These are phyloP conservation scores for Pogonophryne albipinna DNA, from an alignment of 2,797 vertebrate genomes.

Conservation along the genomic window DNA sequence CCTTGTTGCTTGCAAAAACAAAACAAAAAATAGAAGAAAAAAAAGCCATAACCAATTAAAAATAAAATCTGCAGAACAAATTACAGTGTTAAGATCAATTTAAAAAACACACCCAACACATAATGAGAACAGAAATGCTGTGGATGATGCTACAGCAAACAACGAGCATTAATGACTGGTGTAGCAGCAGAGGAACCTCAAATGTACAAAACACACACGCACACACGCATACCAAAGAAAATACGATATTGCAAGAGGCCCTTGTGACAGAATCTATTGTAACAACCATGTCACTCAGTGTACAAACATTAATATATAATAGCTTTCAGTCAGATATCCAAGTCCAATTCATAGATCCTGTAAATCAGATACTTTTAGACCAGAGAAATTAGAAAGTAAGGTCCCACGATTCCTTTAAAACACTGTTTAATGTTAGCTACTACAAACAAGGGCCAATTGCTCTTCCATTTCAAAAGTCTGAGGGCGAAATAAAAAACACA, in stretches of 20 bases:
- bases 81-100: conserved; percentile 80
- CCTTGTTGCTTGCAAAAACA: conserved; percentile 61
- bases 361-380: conserved; percentile 48
- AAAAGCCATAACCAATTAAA: conserved; percentile 71
- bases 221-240: conserved; percentile 8
- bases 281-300: conserved; percentile 51
- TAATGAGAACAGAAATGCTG: conserved; percentile 64
- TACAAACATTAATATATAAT: conserved; percentile 38
- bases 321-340: conserved; percentile 34
- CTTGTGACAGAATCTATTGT: conserved; percentile 63
- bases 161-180: conserved; percentile 73
- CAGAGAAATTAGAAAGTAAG: conserved; percentile 59
- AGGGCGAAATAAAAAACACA: conserved; percentile 32
- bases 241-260: conserved; percentile 75
- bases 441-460: conserved; percentile 68
- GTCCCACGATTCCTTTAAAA: conserved; percentile 43
- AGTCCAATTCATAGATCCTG: conserved; percentile 42
- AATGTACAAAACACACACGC: conserved; percentile 40
- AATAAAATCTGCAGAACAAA: conserved; percentile 74
- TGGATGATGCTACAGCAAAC: conserved; percentile 67
- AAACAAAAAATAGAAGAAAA: conserved; percentile 74
- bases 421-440: conserved; percentile 23
- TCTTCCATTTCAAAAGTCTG: conserved; percentile 44
- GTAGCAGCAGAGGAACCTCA: conserved; percentile 79
- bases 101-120: conserved; percentile 66